These are phyloP conservation scores for Nezara viridula DNA, from an alignment of 2,888 invertebrate species.

Conservation along the genomic window DNA sequence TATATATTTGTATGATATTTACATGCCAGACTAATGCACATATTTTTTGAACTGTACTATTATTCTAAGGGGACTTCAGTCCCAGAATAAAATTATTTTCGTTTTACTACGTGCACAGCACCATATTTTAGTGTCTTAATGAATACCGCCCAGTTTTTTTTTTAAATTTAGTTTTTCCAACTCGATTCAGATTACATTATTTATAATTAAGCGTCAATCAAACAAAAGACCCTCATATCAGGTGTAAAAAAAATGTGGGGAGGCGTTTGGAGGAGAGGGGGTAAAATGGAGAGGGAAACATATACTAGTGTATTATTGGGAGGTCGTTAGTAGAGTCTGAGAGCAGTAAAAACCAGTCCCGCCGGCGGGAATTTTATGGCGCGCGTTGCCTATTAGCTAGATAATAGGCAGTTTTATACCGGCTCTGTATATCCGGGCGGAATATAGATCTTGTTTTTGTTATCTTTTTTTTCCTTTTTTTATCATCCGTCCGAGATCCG, in stretches of 20 bases:
- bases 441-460: not conserved
- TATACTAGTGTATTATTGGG: constrained; percentile 20
- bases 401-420: constrained; percentile 41
- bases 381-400: constrained; percentile 33
- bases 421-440: not conserved
- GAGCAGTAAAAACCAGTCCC: constrained; percentile 15
- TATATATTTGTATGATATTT: too few relatives aligned
- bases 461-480: not conserved
- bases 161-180: too few relatives aligned
- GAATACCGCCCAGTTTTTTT: too few relatives aligned
- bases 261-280: not conserved
- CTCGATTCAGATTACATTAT: too few relatives aligned
- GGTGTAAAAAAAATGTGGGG: not conserved
- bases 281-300: not conserved
- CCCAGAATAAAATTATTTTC: too few relatives aligned
- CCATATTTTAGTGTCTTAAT: too few relatives aligned
- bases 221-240: too few relatives aligned
- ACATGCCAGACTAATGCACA: too few relatives aligned
- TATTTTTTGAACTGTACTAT: too few relatives aligned
- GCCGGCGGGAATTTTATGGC: constrained; percentile 3
- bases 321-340: not conserved
- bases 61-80: too few relatives aligned
- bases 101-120: too few relatives aligned
- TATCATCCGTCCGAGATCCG: not conserved
- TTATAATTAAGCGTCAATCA: too few relatives aligned